Evolutionary conservation across 2,113 vertebrate species (phyloP), one percentile per base, ranked within the genome.

Genomic region (Triplophysa tibetana): DNA sequence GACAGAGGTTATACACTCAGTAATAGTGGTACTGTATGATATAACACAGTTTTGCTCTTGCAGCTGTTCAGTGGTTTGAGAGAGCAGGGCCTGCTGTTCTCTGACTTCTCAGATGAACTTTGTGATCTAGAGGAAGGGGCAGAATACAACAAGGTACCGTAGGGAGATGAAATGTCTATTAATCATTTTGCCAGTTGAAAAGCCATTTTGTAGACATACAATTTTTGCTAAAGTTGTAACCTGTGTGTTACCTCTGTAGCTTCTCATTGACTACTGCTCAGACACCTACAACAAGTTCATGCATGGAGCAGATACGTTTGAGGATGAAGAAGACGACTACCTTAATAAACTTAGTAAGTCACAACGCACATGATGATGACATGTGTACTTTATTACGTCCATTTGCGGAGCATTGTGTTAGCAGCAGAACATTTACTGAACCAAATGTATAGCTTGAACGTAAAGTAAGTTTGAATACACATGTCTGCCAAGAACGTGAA

Each of bases 201-300:
- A 52, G 10, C 21, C 10, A 21, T 64, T 64, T 65, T 70, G 3
- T 58, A 29, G 23, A 50, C 16, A 0, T 61, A 10, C 3, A 29
- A 3, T 38, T 16, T 50, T 23, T 50, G 13, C 1, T 8, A 21
- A 52, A 64, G 56, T 60, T 60, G 6, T 61, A 21, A 12, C 8
- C 23, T 61, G 60, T 58, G 19, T 26, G 14, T 70, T 74, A 8
- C 62, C 64, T 14, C 48, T 84, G 65, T 86, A 99, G 97, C 88
- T 98, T 41, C 95, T 96, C 83, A 58, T 96, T 81, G 94, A 97
- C 43, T 96, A 96, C 69, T 89, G 89, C 29, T 86, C 90, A 67
- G 95, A 95, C 67, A 94, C 95, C 69, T 99, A 99, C 64, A 88
- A 91, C 19, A 95, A 93, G 70, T 98, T 97, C 86, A 97, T 99